These are phyloP conservation scores for Dendrocincla fuliginosa DNA, from an alignment of 2,797 vertebrate genomes.

Conservation along the genomic window DNA sequence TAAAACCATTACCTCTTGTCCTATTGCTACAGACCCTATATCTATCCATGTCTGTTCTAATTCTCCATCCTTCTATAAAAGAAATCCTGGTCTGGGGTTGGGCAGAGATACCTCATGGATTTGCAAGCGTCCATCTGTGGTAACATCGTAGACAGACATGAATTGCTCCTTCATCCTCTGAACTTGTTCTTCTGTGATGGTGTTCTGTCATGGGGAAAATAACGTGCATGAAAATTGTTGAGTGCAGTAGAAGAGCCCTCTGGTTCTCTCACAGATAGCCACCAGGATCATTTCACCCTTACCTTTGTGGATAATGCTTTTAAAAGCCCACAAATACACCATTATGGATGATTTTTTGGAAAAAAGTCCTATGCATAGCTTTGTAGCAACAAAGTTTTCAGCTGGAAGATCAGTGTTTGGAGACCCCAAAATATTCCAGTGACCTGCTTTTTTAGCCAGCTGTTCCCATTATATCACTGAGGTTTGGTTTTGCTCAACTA, in stretches of 20 bases:
- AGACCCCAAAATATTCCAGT: background rate
- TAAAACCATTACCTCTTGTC: background rate
- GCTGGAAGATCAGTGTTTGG: background rate
- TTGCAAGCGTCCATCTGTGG: slow-evolving; percentile 84
- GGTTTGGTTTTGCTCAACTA: background rate
- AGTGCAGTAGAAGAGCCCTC: background rate
- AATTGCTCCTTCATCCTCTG: slow-evolving; percentile 86
- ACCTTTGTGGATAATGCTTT: accelerated
- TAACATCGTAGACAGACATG: slow-evolving; percentile 81
- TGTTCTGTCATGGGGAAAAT: slow-evolving; percentile 74
- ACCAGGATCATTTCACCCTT: background rate
- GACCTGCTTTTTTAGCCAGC: background rate
- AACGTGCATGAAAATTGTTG: background rate
- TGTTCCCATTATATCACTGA: background rate
- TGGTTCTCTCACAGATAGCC: background rate
- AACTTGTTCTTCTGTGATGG: slow-evolving; percentile 81
- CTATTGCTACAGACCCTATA: background rate
- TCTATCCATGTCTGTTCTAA: background rate
- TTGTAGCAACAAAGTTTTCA: background rate
- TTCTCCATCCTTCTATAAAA: background rate
- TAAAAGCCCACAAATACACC: background rate
- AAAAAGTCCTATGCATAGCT: background rate
- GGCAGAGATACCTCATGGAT: slow-evolving; percentile 88
- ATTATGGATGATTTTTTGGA: background rate
- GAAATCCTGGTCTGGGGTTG: background rate